Conservation (phyloP, 2,888 invertebrate genomes). For the Sussaba pulchella region DNA sequence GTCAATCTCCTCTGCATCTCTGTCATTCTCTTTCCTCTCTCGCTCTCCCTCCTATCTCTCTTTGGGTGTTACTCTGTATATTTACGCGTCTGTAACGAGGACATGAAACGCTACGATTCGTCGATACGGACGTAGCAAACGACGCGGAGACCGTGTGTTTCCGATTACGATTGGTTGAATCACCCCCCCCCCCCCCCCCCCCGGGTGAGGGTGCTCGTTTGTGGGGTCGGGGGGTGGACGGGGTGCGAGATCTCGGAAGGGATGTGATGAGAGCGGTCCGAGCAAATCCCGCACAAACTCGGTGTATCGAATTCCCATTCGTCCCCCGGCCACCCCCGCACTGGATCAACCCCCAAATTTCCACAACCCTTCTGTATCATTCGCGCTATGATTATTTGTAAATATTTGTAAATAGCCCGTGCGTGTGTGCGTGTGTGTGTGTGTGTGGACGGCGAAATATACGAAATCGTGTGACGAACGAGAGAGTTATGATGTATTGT, state of each 20-base stretch:
- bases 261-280: constrained; percentile 14
- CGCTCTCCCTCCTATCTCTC: constrained; percentile 37
- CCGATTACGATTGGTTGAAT: constrained; percentile 63
- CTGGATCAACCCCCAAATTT: background rate
- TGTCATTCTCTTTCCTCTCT: constrained; percentile 41
- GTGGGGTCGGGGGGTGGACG: too few relatives aligned
- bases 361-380: constrained; percentile 10
- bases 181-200: background rate
- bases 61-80: constrained; percentile 32
- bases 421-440: constrained; percentile 67
- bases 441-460: constrained; percentile 68
- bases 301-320: too few relatives aligned
- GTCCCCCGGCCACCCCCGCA: background rate
- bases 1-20: constrained; percentile 3
- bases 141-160: constrained; percentile 21
- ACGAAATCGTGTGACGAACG: constrained; percentile 54
- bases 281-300: background rate
- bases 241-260: constrained; percentile 43
- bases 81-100: constrained; percentile 39
- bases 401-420: constrained; percentile 80
- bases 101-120: constrained; percentile 39
- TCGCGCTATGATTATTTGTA: constrained; percentile 74
- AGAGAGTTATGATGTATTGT: constrained; percentile 37
- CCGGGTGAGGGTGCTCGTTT: constrained; percentile 29
- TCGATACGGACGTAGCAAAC: constrained; percentile 42